Evolutionary conservation across 2,113 vertebrate genomes (phyloP).

Genomic region (Chloropsis hardwickii): DNA sequence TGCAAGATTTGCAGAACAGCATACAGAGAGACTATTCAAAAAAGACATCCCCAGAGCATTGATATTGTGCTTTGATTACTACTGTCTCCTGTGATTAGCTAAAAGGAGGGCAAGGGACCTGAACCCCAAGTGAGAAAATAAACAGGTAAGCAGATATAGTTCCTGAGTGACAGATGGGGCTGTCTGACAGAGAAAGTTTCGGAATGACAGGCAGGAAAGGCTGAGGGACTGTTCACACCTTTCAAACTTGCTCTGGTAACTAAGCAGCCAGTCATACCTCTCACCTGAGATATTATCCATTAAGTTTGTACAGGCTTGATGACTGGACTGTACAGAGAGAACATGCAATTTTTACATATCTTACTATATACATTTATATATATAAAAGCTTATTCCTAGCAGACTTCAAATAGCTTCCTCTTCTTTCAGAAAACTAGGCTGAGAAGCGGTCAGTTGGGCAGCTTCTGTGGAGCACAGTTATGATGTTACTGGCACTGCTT

Average conservation of each 20-base stretch:
- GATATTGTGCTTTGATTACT: slow-evolving; percentile 5
- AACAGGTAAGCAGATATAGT: slow-evolving; percentile 2
- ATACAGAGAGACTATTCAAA: background rate
- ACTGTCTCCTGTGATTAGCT: slow-evolving; percentile 43
- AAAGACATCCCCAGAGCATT: background rate
- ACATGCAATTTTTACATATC: background rate
- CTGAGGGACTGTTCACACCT: background rate
- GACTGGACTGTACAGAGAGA: background rate
- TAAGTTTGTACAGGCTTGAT: background rate
- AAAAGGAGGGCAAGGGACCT: slow-evolving; percentile 15
- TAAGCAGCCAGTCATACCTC: background rate
- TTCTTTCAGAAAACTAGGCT: background rate
- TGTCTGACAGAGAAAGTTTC: background rate
- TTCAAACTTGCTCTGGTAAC: background rate
- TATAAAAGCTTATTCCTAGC: background rate
- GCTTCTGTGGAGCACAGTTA: background rate
- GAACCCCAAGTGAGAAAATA: slow-evolving; percentile 15
- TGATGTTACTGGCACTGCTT: background rate
- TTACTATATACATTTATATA: background rate
- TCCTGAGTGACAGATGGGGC: slow-evolving; percentile 32
- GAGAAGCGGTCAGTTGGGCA: background rate
- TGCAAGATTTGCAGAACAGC: background rate
- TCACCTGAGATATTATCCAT: background rate
- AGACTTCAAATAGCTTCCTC: background rate
- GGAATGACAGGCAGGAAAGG: background rate